Percentiles rank a stretch among this genome's conserved stretches.
Conservation (phyloP, 2,888 invertebrate species). For the Arctia plantaginis region DNA sequence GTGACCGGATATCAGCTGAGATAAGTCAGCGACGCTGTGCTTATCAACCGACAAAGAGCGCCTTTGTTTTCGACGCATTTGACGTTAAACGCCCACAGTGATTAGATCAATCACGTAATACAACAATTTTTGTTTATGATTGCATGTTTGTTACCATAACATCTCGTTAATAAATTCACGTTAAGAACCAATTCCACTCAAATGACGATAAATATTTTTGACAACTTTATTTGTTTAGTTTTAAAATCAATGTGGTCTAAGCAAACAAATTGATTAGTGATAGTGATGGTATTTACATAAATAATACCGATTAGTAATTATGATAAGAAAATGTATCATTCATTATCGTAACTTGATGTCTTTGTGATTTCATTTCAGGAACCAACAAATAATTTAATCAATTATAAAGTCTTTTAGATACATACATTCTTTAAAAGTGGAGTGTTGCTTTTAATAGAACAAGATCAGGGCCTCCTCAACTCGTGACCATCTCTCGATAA, state of each 20-base stretch:
- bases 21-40: constrained; percentile 77
- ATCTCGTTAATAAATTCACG: constrained; percentile 23
- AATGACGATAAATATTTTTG: constrained; percentile 19
- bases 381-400: background rate
- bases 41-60: constrained; percentile 80
- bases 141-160: constrained; percentile 19
- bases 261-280: background rate
- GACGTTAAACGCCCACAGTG: constrained; percentile 66
- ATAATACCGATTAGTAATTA: constrained; percentile 20
- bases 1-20: constrained; percentile 79
- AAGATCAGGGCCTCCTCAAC: constrained; percentile 70
- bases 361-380: constrained; percentile 3
- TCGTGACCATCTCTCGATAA: constrained; percentile 79
- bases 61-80: constrained; percentile 80
- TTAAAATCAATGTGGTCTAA: background rate
- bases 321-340: constrained; percentile 20
- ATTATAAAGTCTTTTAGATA: constrained; percentile 1
- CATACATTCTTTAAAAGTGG: background rate
- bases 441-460: constrained; percentile 55
- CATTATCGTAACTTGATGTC: background rate
- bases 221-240: constrained; percentile 9
- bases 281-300: background rate
- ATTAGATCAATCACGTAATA: constrained; percentile 70
- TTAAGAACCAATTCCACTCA: constrained; percentile 14
- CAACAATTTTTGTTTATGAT: constrained; percentile 35